Percentiles rank a stretch among this genome's conserved stretches.
Evolutionary conservation across 2,797 vertebrate genomes (phyloP).

Genomic region (Hydrocynus forskahlii): DNA sequence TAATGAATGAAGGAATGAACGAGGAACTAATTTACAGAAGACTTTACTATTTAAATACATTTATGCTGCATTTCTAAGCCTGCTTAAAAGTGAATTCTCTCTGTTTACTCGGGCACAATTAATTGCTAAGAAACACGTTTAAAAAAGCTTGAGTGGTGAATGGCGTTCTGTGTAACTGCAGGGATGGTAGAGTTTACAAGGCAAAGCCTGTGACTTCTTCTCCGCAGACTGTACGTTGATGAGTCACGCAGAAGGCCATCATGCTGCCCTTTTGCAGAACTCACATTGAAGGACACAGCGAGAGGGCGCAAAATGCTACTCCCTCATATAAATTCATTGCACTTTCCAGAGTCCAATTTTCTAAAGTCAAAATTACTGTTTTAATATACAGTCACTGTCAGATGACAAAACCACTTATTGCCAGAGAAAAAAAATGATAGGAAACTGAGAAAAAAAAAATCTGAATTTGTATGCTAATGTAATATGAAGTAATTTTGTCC

Average conservation of each 20-base stretch:
- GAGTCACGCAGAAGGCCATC: slow-evolving; percentile 35
- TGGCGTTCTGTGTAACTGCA: not conserved
- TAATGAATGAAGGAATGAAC: no score
- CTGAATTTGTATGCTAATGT: no score
- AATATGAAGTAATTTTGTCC: no score
- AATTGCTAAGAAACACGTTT: no score
- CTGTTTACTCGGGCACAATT: no score
- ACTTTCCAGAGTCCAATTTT: not conserved
- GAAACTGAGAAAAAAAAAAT: no score
- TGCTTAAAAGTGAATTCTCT: no score
- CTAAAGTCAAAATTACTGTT: slow-evolving; percentile 35
- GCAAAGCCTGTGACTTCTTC: slow-evolving; percentile 9
- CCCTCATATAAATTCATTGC: slow-evolving; percentile 21
- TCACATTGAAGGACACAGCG: slow-evolving; percentile 33
- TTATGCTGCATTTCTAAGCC: no score
- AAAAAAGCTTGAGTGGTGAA: not conserved
- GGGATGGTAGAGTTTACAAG: not conserved
- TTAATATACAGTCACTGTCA: not conserved
- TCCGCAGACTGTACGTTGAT: slow-evolving; percentile 27
- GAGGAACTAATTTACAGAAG: no score
- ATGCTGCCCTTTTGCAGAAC: slow-evolving; percentile 34
- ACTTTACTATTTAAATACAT: no score
- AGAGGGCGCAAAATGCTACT: slow-evolving; percentile 24
- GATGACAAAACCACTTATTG: no score
- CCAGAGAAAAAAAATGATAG: no score